Evolutionary conservation across 2,113 vertebrate genomes (phyloP).

Genomic region (Aplodontia rufa): DNA sequence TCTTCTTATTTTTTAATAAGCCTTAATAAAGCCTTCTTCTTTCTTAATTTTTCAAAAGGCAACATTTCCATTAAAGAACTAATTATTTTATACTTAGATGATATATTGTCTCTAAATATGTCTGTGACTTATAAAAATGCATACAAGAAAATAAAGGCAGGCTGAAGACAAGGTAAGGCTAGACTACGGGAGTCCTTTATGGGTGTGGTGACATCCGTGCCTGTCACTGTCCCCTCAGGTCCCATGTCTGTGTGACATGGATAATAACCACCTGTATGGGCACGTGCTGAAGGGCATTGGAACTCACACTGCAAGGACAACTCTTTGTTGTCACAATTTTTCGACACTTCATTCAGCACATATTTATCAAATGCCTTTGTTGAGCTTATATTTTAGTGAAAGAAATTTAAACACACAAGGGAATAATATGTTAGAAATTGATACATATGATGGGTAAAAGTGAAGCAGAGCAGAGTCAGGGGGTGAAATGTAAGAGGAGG

Average conservation of each 20-base stretch:
- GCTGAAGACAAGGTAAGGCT: neutral
- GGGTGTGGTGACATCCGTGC: accelerated
- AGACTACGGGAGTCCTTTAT: neutral
- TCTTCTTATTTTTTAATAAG: no score
- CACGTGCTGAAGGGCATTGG: neutral
- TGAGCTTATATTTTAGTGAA: neutral
- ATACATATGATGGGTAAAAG: neutral
- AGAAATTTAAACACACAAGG: neutral
- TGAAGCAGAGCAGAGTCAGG: neutral
- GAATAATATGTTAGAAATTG: neutral
- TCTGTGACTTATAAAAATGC: neutral
- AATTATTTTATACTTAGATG: neutral
- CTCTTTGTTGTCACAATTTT: neutral
- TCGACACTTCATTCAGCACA: neutral
- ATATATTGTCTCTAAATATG: neutral
- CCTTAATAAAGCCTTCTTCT: no score
- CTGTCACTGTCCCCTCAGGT: neutral
- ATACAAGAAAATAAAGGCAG: neutral
- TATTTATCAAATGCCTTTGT: neutral
- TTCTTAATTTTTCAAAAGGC: neutral
- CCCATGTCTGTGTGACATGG: neutral
- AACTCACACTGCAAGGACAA: neutral
- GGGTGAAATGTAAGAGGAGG: neutral
- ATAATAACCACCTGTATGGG: accelerated
- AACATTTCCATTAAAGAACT: neutral